Evolutionary conservation across 2,113 vertebrate species (phyloP).

Genomic region (Dipodomys spectabilis): DNA sequence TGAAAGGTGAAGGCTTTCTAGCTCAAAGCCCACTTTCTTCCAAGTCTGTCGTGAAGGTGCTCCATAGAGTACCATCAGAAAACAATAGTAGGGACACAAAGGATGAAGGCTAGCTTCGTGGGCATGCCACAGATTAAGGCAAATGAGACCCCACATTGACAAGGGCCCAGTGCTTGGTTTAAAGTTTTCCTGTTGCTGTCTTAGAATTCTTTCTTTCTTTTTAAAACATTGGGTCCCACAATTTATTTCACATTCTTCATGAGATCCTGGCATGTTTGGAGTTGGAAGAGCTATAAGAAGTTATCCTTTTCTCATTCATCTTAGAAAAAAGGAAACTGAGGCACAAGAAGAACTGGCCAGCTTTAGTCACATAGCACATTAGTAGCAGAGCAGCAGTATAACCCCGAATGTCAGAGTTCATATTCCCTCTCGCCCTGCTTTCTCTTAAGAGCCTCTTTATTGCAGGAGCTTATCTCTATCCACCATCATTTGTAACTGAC

Average conservation of each 20-base stretch:
- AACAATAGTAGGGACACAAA: background rate
- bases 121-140: background rate
- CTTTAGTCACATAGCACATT: background rate
- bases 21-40: background rate
- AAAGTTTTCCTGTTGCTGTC: background rate
- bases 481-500: constrained; percentile 66
- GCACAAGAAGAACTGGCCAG: background rate
- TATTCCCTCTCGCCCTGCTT: background rate
- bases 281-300: background rate
- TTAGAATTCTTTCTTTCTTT: background rate
- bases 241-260: constrained; percentile 28
- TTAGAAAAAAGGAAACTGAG: background rate
- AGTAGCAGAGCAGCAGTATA: background rate
- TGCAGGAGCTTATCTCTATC: constrained; percentile 62
- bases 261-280: background rate
- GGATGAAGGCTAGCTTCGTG: background rate
- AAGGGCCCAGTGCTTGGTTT: background rate
- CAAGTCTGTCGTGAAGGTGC: background rate
- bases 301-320: background rate
- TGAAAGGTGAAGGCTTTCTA: background rate
- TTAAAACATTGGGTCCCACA: background rate
- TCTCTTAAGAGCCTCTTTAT: background rate
- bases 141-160: fast-evolving
- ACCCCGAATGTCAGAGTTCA: background rate
- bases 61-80: background rate